Evolutionary conservation across 2,113 vertebrate genomes (phyloP).

Genomic region (Chionis minor): DNA sequence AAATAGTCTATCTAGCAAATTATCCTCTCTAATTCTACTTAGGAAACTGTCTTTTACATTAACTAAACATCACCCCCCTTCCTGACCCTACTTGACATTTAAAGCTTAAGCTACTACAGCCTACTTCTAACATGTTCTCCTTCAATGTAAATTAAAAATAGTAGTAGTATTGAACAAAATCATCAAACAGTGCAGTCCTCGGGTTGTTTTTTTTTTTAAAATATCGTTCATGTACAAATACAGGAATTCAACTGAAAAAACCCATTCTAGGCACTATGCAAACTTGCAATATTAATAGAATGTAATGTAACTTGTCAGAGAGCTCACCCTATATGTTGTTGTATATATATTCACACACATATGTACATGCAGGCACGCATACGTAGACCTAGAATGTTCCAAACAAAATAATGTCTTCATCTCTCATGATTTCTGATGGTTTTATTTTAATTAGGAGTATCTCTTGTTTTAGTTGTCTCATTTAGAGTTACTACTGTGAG

Average conservation of each 20-base stretch:
- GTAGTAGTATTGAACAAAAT: background rate
- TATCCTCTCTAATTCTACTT: constrained; percentile 44
- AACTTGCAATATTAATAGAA: background rate
- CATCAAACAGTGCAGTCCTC: background rate
- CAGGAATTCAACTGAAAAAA: constrained; percentile 22
- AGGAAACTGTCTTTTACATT: constrained; percentile 45
- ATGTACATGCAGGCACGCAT: background rate
- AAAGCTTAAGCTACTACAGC: constrained; percentile 58
- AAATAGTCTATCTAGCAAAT: constrained; percentile 53
- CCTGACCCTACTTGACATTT: constrained; percentile 51
- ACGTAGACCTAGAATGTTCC: background rate
- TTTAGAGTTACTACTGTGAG: background rate
- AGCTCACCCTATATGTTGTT: background rate
- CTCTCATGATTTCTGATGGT: background rate
- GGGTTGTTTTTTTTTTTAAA: background rate
- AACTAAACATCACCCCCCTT: background rate
- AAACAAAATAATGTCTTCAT: background rate
- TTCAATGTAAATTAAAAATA: constrained; percentile 47
- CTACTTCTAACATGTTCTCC: constrained; percentile 43
- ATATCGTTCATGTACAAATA: background rate
- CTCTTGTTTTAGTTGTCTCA: background rate
- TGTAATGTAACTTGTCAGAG: background rate
- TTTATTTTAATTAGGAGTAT: background rate
- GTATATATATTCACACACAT: too few species aligned
- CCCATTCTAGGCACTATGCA: background rate